Evolutionary conservation across 2,888 invertebrate genomes (phyloP), one percentile per base, ranked within the genome.

Genomic region (Thereva nobilitata): DNA sequence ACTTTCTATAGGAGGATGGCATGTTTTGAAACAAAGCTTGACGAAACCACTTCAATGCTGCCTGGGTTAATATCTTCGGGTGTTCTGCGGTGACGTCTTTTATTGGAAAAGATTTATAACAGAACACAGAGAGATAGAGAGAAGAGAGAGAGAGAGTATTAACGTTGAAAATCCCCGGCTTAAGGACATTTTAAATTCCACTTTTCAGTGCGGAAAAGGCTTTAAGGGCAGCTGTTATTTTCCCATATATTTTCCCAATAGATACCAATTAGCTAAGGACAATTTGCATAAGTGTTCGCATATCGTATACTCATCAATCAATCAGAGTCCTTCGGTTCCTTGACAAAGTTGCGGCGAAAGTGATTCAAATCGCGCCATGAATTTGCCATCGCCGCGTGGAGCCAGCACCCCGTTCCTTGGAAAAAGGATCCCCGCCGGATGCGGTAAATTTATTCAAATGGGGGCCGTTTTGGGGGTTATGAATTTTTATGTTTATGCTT

Each of bases 401-500:
- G 47, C 23, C 23, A 2, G 23, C 23, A 23, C 23, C 23, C 23
- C 23, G 23, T 23, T 42, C 40, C 40, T n/a, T 5, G 53, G 38
- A n/a, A 56, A 50, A 57, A 40, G 65, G 23, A 23, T 23, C 23
- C 47, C 49, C 42, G 56, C 69, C 34, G 67, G 56, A 61, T 66
- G 61, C 61, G 69, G 69, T 57, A 69, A 69, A 69, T 69, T 69
- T 69, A 69, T 69, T 69, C 69, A 69, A 69, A 69, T 69, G 67
- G 67, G 65, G 66, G 67, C 63, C 67, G 44, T 69, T 69, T 61
- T 67, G 65, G 66, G 23, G 69, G 69, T 69, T 69, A 69, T 69
- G 69, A 69, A 69, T 69, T 69, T 69, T 69, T 69, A 69, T 69
- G 69, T 63, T 69, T 69, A 69, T 69, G 65, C 66, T 69, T 61